Conservation (phyloP, 2,888 invertebrate species). For the Mycalesis mineus region DNA sequence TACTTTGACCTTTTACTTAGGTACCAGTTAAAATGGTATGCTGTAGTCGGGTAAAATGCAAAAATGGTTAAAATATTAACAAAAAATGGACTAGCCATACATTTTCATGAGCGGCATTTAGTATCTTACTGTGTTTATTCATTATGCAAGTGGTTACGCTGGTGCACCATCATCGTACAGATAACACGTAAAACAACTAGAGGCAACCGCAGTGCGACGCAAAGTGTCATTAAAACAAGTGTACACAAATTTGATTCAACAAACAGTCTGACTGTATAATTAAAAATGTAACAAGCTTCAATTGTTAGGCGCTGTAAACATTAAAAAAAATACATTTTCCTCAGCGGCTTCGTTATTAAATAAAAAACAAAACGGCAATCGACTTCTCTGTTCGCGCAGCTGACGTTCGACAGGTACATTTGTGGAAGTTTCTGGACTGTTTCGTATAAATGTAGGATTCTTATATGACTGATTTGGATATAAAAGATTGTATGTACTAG, state of each 20-base stretch:
- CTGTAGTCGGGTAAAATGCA: too few relatives aligned
- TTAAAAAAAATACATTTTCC: background rate
- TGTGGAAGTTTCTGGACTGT: too few relatives aligned
- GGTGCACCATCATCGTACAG: background rate
- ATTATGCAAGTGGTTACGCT: background rate
- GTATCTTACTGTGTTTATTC: background rate
- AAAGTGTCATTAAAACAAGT: conserved; percentile 52
- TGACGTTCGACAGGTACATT: too few relatives aligned
- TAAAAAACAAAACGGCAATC: too few relatives aligned
- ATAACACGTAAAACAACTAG: conserved; percentile 26
- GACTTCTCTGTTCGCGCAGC: too few relatives aligned
- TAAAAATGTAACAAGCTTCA: background rate
- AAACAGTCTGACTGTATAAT: background rate
- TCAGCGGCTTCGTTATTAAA: background rate
- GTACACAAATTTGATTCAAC: background rate
- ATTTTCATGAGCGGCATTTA: background rate
- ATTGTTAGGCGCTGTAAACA: background rate
- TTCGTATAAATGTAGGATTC: too few relatives aligned
- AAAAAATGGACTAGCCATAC: background rate
- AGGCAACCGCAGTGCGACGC: conserved; percentile 61
- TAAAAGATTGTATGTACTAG: too few relatives aligned
- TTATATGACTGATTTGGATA: too few relatives aligned
- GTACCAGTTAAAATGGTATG: too few relatives aligned
- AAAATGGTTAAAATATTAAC: too few relatives aligned
- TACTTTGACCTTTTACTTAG: too few relatives aligned